phyloP scores from a whole-genome alignment of 2,888 invertebrate genomes.

The Hydraecia micacea region DNA sequence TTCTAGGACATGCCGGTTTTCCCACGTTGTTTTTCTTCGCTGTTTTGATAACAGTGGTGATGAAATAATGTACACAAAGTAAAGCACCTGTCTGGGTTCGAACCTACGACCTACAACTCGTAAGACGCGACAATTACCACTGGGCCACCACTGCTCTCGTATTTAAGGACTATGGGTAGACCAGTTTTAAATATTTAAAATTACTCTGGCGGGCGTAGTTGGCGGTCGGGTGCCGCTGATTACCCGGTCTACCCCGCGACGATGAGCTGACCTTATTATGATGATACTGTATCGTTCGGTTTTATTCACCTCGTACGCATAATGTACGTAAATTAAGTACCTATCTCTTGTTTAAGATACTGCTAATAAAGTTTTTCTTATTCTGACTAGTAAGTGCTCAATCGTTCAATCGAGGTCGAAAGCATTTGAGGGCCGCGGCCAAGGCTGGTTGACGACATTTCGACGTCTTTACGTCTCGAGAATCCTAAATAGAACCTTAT shows the following conservation, averaged over 20 bases:
- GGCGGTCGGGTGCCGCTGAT: background rate
- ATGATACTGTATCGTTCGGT: background rate
- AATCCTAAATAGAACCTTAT: constrained; percentile 61
- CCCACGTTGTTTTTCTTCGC: no score
- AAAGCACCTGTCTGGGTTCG: no score
- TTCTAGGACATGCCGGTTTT: no score
- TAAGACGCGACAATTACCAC: no score
- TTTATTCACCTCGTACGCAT: constrained; percentile 24
- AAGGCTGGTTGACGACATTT: constrained; percentile 70
- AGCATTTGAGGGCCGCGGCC: constrained; percentile 65
- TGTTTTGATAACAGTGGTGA: no score
- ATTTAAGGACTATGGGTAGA: no score
- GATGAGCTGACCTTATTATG: constrained; percentile 12
- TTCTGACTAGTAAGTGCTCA: constrained; percentile 52
- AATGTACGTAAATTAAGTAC: constrained; percentile 24
- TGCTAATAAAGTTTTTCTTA: constrained; percentile 48
- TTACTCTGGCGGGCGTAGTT: background rate
- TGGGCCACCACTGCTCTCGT: no score
- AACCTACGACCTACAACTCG: no score
- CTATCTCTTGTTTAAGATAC: constrained; percentile 31
- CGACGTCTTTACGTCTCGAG: constrained; percentile 58
- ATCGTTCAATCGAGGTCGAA: constrained; percentile 64
- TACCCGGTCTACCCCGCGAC: constrained; percentile 17
- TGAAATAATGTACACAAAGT: no score
- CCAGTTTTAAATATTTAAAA: background rate